Evolutionary conservation across 2,797 vertebrate genomes (phyloP), one percentile per base, ranked within the genome.

Genomic region (Clarias platycephalus): DNA sequence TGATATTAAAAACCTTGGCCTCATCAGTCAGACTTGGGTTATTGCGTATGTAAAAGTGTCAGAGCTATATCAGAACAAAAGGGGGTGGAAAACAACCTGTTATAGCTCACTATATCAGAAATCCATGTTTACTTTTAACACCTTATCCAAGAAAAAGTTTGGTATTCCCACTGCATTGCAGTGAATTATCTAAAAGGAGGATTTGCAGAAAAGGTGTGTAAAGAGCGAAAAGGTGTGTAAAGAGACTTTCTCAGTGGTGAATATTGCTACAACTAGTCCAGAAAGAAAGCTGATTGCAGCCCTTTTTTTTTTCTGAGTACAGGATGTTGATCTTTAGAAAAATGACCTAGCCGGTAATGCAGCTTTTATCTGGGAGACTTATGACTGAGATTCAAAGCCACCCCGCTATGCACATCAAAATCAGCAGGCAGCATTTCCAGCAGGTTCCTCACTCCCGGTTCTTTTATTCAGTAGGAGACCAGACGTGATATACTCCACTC

Each of bases 281-380:
- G 40, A 63, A 84, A 49, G 57, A 8, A 84, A 72, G 78, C 68
- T 88, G 87, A 88, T 86, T 88, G 86, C 67, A 58, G 68, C 40
- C 74, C 83, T 84, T 89, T 89, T 57, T 89, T 89, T 57, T 83
- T 86, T 83, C 84, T 81, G 83, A 85, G 86, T 86, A 88, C 34
- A 85, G 88, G 89, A 89, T 83, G 87, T 84, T 88, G 86, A 88
- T 89, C 86, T 90, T 89, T 88, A 83, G 86, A 85, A 87, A 85
- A 89, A 89, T 71, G 84, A 88, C 83, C 75, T 70, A 83, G 83
- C 83, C 34, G 57, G 85, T 87, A 88, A 89, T 87, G 87, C 86
- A 89, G 85, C 87, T 88, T 88, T 86, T 89, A 90, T 88, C 88
- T 83, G 62, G 77, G 79, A 83, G 88, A 82, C 85, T 76, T 84